Evolutionary conservation across 2,888 invertebrate species (phyloP).

Genomic region (Dicranocentrus wangi): DNA sequence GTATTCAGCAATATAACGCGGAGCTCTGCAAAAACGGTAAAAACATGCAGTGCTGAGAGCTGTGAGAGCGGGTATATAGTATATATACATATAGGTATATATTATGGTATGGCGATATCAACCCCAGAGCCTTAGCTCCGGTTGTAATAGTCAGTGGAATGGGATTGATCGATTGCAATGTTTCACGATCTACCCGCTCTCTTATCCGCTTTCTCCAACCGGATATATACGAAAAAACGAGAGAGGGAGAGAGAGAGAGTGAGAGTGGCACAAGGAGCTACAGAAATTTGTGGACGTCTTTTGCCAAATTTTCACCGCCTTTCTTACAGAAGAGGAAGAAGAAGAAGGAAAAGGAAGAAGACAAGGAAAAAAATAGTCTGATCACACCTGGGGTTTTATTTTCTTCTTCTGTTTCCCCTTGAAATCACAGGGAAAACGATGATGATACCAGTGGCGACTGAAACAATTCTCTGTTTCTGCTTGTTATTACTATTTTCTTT

Average conservation of each 20-base stretch:
- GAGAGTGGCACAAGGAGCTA: neutral
- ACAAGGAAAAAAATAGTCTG: slow-evolving; percentile 15
- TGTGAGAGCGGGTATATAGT: neutral
- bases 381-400: slow-evolving; percentile 28
- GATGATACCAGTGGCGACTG: neutral
- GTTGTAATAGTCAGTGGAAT: slow-evolving; percentile 51
- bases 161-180: slow-evolving; percentile 73
- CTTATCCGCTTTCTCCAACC: slow-evolving; percentile 44
- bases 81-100: neutral
- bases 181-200: slow-evolving; percentile 69
- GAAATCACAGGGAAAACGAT: neutral
- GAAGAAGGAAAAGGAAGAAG: no score
- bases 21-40: slow-evolving; percentile 32
- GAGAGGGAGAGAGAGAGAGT: neutral
- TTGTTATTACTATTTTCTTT: no score
- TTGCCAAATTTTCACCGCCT: slow-evolving; percentile 51
- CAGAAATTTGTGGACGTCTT: slow-evolving; percentile 24
- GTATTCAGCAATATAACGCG: slow-evolving; percentile 12
- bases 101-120: neutral
- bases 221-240: slow-evolving; percentile 33
- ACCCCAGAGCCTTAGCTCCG: neutral
- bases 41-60: neutral
- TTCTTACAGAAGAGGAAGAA: slow-evolving; percentile 6
- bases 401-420: neutral
- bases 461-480: no score